Conservation (phyloP, 2,888 invertebrate genomes). For the Caenorhabditis afra region DNA sequence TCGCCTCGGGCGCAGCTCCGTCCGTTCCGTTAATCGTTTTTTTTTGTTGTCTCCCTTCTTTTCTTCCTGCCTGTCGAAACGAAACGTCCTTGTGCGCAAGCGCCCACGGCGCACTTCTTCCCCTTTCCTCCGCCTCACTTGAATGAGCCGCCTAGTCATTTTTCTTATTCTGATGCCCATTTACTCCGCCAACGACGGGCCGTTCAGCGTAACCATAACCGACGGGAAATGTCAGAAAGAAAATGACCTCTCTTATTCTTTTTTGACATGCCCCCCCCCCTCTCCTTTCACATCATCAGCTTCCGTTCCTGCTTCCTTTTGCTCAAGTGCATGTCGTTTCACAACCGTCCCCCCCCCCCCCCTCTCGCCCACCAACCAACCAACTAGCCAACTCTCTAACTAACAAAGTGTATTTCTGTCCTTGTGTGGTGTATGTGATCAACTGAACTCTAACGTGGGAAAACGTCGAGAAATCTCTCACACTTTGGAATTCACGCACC, state of each 20-base stretch:
- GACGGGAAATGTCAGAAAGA: conserved; percentile 47
- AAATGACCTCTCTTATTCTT: not conserved
- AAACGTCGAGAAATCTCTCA: too few species aligned
- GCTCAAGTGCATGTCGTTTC: too few species aligned
- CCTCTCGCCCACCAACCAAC: too few species aligned
- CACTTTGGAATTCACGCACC: too few species aligned
- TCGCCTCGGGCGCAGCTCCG: conserved; percentile 18
- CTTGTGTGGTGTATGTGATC: too few species aligned
- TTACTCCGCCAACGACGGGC: conserved; percentile 7
- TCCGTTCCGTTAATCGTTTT: conserved; percentile 36
- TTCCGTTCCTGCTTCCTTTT: conserved; percentile 3
- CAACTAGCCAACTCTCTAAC: too few species aligned
- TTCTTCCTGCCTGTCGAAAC: not conserved
- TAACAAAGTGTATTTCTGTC: too few species aligned
- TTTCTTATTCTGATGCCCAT: not conserved
- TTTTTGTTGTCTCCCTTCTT: not conserved
- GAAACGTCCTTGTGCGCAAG: not conserved
- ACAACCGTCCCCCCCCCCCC: too few species aligned
- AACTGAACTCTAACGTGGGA: too few species aligned
- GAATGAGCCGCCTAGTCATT: conserved; percentile 4
- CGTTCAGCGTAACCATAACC: conserved; percentile 12
- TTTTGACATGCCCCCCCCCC: conserved; percentile 6
- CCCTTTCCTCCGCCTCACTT: not conserved
- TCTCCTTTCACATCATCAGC: conserved; percentile 18
- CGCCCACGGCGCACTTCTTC: too few species aligned